Evolutionary conservation across 2,888 invertebrate species (phyloP).

Genomic region (Leptothorax acervorum): DNA sequence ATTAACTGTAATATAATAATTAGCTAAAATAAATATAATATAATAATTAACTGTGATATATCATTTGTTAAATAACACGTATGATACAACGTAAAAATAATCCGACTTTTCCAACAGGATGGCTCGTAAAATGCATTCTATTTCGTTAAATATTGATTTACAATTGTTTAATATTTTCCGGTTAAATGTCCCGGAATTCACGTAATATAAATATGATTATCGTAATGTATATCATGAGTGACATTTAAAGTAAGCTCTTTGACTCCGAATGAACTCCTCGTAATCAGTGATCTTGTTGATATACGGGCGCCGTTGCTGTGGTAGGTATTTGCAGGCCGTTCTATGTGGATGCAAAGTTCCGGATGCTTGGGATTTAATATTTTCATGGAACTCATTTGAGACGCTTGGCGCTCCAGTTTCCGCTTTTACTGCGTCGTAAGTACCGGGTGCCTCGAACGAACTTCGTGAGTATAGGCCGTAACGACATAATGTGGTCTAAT

Average conservation of each 20-base stretch:
- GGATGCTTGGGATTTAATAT: constrained; percentile 43
- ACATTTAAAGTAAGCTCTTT: not conserved
- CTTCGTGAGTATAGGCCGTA: constrained; percentile 51
- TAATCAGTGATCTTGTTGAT: constrained; percentile 30
- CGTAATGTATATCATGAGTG: not conserved
- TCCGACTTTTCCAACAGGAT: not conserved
- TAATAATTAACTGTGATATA: not conserved
- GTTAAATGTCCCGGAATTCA: not conserved
- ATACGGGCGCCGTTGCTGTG: not conserved
- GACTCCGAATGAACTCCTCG: constrained; percentile 12
- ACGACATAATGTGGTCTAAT: constrained; percentile 50
- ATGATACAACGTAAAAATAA: not conserved
- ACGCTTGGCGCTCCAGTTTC: constrained; percentile 50
- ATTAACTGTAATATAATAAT: not conserved
- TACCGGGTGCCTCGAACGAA: constrained; percentile 36
- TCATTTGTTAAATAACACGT: not conserved
- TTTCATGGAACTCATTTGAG: constrained; percentile 54
- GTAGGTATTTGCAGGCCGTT: constrained; percentile 10
- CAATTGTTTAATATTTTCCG: constrained; percentile 1
- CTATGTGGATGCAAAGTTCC: constrained; percentile 18
- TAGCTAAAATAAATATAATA: not conserved
- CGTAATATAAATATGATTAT: not conserved
- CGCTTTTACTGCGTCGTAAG: constrained; percentile 42
- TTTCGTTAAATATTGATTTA: not conserved
- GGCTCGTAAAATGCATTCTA: not conserved